Conservation (phyloP, 2,797 vertebrate species). For the Arctocebus calabarensis region DNA sequence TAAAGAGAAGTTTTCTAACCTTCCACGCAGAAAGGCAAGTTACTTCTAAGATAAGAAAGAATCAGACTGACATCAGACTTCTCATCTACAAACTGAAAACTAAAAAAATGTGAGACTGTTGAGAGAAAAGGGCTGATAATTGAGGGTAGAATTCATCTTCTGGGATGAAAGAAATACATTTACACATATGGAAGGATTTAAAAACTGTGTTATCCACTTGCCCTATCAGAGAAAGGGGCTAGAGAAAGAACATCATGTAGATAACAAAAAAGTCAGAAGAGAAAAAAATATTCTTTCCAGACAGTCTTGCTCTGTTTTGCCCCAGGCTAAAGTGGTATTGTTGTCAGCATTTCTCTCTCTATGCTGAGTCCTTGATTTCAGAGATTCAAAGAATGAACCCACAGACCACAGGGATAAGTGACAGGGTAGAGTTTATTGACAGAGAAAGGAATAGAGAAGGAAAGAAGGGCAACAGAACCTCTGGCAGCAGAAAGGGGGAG, state of each 20-base stretch:
- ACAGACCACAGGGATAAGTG: too few species aligned
- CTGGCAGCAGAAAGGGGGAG: too few species aligned
- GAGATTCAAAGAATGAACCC: too few species aligned
- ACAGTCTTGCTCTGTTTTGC: too few species aligned
- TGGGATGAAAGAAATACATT: neutral
- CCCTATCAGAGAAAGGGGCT: neutral
- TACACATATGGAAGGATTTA: neutral
- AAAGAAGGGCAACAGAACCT: too few species aligned
- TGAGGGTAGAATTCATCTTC: neutral
- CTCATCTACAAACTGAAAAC: neutral
- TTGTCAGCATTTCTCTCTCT: too few species aligned
- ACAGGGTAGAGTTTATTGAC: too few species aligned
- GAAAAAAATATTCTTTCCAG: neutral
- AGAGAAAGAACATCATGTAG: neutral
- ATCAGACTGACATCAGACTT: slow-evolving; percentile 13
- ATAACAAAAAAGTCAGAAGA: neutral
- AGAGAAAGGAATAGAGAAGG: too few species aligned
- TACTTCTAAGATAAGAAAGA: neutral
- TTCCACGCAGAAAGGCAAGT: neutral
- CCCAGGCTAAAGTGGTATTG: too few species aligned
- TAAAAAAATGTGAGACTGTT: neutral
- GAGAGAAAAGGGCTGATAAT: neutral
- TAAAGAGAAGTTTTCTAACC: neutral
- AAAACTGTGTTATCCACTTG: neutral
- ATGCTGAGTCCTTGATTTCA: too few species aligned